Percentiles rank a stretch among this genome's conserved stretches.
Conservation (phyloP, 2,113 vertebrate genomes). For the Micronycteris hirsuta region DNA sequence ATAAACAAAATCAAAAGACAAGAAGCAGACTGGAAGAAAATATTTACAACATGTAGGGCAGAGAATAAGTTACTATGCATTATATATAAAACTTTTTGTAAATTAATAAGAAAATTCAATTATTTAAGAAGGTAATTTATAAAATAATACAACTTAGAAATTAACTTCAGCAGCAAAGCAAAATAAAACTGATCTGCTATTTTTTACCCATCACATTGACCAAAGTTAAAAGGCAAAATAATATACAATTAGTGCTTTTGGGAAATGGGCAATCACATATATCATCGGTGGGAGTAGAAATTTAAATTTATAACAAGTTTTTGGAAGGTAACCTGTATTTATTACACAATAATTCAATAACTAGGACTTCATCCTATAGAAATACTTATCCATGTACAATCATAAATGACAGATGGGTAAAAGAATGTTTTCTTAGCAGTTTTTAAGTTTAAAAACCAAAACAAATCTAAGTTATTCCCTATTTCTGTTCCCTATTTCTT, state of each 20-base stretch:
- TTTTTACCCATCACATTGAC: not conserved
- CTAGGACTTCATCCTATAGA: not conserved
- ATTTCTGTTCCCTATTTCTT: not conserved
- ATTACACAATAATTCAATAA: conserved; percentile 15
- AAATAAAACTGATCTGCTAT: not conserved
- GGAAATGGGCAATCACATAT: not conserved
- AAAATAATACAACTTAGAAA: conserved; percentile 25
- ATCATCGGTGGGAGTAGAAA: not conserved
- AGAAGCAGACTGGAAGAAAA: not conserved
- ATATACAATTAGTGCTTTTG: not conserved
- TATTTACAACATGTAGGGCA: not conserved
- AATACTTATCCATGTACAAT: not conserved
- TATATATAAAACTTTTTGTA: not conserved
- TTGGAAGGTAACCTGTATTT: not conserved
- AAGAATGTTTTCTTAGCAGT: not conserved
- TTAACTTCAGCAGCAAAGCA: not conserved
- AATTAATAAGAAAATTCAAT: not conserved
- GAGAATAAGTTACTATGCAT: not conserved
- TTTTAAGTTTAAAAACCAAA: not conserved
- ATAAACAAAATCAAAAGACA: conserved; percentile 17
- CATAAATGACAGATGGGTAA: not conserved
- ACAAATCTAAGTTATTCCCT: not conserved
- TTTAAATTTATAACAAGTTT: not conserved
- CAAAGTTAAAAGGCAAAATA: conserved; percentile 31
- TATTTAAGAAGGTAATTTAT: conserved; percentile 21